A percentile compares a stretch with the other conserved stretches of the same genome.
These are phyloP conservation scores for Notodonta dromedarius DNA, from an alignment of 2,888 invertebrate species.

Conservation along the genomic window DNA sequence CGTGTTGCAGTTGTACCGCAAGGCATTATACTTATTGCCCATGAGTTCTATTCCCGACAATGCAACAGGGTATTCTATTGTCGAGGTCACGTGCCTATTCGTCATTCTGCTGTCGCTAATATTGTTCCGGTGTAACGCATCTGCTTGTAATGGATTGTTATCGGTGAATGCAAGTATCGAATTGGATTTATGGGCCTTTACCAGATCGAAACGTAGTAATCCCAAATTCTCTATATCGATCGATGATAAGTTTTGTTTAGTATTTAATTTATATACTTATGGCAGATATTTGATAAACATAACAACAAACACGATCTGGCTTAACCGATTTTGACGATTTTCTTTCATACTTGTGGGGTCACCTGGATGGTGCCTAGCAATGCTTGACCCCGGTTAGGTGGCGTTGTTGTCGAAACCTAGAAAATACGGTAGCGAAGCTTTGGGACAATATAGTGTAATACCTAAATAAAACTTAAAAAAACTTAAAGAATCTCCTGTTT, in stretches of 20 bases:
- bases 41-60: constrained; percentile 40
- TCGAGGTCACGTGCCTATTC: constrained; percentile 64
- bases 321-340: too few species aligned
- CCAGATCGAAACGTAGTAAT: background rate
- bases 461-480: background rate
- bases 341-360: too few species aligned
- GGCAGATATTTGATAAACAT: too few species aligned
- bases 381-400: too few species aligned
- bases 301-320: too few species aligned
- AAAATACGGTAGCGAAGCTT: too few species aligned
- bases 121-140: constrained; percentile 29
- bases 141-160: constrained; percentile 37
- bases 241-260: too few species aligned
- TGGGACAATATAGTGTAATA: background rate
- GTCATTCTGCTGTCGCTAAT: constrained; percentile 56
- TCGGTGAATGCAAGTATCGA: constrained; percentile 35
- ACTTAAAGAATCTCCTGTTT: background rate
- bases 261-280: too few species aligned
- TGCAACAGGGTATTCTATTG: constrained; percentile 53
- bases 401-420: too few species aligned
- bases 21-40: constrained; percentile 56
- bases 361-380: too few species aligned
- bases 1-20: constrained; percentile 55
- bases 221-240: too few species aligned
- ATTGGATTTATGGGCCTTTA: constrained; percentile 26